Evolutionary conservation across 2,888 invertebrate species (phyloP).

Genomic region (Meliscaeva auricollis): DNA sequence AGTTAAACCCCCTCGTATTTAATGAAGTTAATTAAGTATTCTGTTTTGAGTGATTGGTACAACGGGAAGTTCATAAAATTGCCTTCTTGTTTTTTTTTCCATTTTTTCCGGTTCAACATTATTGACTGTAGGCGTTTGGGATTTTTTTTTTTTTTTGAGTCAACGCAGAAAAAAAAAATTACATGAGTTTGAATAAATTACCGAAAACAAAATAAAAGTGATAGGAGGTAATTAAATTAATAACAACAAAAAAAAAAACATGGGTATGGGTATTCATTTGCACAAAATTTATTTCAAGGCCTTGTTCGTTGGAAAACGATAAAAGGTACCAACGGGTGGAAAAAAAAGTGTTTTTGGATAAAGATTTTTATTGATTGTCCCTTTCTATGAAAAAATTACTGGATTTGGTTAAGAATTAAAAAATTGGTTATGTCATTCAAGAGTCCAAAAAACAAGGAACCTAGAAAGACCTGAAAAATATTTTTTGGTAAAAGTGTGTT

Average conservation of each 20-base stretch:
- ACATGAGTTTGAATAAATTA: neutral
- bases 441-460: too few relatives aligned
- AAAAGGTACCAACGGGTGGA: too few relatives aligned
- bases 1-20: slow-evolving; percentile 10
- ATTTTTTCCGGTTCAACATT: neutral
- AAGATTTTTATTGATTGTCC: too few relatives aligned
- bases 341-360: too few relatives aligned
- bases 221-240: neutral
- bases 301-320: too few relatives aligned
- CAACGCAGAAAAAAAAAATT: neutral
- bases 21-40: slow-evolving; percentile 36
- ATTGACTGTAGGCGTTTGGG: neutral
- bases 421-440: too few relatives aligned
- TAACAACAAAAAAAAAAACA: neutral
- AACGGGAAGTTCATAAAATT: slow-evolving; percentile 1
- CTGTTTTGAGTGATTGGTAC: slow-evolving; percentile 9
- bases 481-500: too few relatives aligned
- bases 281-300: too few relatives aligned
- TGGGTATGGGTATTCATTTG: too few relatives aligned
- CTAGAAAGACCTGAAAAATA: too few relatives aligned
- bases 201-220: neutral
- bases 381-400: too few relatives aligned
- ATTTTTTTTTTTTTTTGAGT: neutral
- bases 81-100: neutral
- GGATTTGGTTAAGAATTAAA: too few relatives aligned